Base-by-base conservation (phyloP, 2,797 vertebrate genomes). In the Acanthis flammea region DNA sequence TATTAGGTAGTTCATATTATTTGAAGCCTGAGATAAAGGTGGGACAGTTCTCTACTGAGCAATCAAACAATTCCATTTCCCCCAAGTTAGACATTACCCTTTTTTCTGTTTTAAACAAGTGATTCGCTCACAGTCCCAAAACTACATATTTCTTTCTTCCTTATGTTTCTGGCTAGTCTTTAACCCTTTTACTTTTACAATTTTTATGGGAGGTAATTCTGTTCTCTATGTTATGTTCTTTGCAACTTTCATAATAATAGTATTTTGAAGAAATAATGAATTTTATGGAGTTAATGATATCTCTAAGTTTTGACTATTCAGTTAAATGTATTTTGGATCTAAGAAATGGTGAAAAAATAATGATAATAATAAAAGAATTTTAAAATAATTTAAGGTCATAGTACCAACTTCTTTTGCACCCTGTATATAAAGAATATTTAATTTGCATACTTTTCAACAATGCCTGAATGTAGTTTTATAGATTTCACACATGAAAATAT, bases 11-110 rank as follows among this genome's bases (percentile, higher is more conserved):
- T 31, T 66, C 14, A 47, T 90, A 72, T 78, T 75, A 65, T 88
- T 88, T 77, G 31, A 94, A 79, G 19, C 10, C 18, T 86, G 47
- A 80, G 35, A 61, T 65, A 83, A 19, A 81, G 73, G 45, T 72
- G 57, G 31, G 19, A 41, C 65, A 88, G 50, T 72, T 83, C 73
- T 94, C 87, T 65, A 23, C 1, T 72, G 79, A 90, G 62, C 35
- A 65, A 91, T 91, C 57, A 92, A 87, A 71, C 27, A 77, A 72
- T 65, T 86, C 25, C 1, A 33, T 91, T 91, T 91, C 5, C 28
- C 85, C 70, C 85, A 90, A 58, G 58, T 47, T 53, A 94, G n/a
- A 41, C 31, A 92, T 96, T 88, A 91, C 88, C 58, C 65, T 57
- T 80, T 85, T 73, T 92, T 63, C 48, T 72, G 48, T 80, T 92